A percentile compares a stretch with the other conserved stretches of the same genome.
These are phyloP conservation scores for Astreopora myriophthalma DNA, from an alignment of 64 coral and sea anemone genomes.

Conservation along the genomic window DNA sequence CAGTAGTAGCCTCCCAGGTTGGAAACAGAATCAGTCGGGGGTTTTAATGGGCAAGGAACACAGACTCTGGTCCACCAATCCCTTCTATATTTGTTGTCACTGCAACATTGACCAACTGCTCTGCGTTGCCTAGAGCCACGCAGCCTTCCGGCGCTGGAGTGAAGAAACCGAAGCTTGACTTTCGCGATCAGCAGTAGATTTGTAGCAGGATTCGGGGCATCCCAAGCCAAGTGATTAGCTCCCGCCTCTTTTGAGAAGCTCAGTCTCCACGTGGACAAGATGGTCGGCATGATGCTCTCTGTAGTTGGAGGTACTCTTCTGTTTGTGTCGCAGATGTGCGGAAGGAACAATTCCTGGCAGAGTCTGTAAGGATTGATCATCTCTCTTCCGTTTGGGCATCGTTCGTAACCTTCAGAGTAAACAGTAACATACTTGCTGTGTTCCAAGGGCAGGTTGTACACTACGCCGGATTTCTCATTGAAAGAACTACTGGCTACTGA, in stretches of 20 bases:
- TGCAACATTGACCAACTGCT: background rate
- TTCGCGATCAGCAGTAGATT: slow-evolving; percentile 26
- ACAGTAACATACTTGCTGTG: slow-evolving; percentile 2
- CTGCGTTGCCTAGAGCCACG: background rate
- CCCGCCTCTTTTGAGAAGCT: background rate
- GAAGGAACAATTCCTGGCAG: slow-evolving; percentile 25
- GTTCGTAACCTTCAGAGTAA: slow-evolving; percentile 10
- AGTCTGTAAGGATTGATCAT: slow-evolving; percentile 63
- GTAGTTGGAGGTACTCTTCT: background rate
- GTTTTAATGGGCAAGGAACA: background rate
- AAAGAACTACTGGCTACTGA: slow-evolving; percentile 1
- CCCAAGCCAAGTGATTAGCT: background rate
- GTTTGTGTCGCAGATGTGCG: slow-evolving; percentile 24
- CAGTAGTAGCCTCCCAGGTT: slow-evolving; percentile 4
- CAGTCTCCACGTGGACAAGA: slow-evolving; percentile 51
- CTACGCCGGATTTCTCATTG: background rate
- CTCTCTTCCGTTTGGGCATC: background rate
- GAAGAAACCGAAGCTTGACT: background rate
- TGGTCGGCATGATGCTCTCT: slow-evolving; percentile 34
- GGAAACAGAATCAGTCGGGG: background rate
- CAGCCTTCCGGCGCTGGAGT: background rate
- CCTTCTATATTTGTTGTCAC: background rate
- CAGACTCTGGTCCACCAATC: background rate
- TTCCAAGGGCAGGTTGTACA: slow-evolving; percentile 24
- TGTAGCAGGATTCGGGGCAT: slow-evolving; percentile 38